Base-by-base conservation (phyloP, 2,113 vertebrate species). In the Gila orcuttii region DNA sequence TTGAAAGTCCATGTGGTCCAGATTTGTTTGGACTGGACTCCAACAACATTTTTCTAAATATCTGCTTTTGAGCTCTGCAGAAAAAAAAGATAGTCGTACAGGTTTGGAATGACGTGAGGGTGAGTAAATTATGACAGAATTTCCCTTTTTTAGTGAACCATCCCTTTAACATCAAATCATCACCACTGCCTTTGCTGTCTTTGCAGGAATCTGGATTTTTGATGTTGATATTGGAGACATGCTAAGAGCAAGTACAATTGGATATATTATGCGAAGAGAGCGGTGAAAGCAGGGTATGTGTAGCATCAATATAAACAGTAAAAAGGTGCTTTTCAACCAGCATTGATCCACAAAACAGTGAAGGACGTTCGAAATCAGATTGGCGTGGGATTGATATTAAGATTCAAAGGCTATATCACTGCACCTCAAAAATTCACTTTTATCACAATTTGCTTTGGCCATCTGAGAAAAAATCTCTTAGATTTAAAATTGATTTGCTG, bases 401-500 rank as follows among this genome's bases (percentile, higher is more conserved):
- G 52, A 59, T 57, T 76, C 74, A 45, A 76, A 47, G 2, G 50
- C 75, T 21, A 15, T 75, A 25, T 42, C 50, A 31, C 47, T 23
- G 6, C 28, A 36, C 57, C 36, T 78, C 1, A 78, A 57, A 59
- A 78, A 59, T 31, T 17, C 17, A 57, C 52, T 57, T 33, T 25
- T 78, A 25, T 75, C 13, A 15, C 75, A 78, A 57, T 57, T 57
- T 55, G 15, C 12, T 75, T 23, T 50, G 42, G 59, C 76, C 76
- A n/a, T 79, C 52, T 12, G 31, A 59, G 76, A 52, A 79, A 79
- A 59, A 36, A 39, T 79, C 28, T 59, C 6, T 79, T 6, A 60
- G 77, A 60, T 62, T 79, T 17, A 17, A n/a, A 60, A 79, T 60
- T n/a, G 57, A 79, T 79, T 62, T 60, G 33, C 77, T 62, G 57